phyloP scores from a whole-genome alignment of 1,140 invertebrate species.

The Penaeus japonicus region DNA sequence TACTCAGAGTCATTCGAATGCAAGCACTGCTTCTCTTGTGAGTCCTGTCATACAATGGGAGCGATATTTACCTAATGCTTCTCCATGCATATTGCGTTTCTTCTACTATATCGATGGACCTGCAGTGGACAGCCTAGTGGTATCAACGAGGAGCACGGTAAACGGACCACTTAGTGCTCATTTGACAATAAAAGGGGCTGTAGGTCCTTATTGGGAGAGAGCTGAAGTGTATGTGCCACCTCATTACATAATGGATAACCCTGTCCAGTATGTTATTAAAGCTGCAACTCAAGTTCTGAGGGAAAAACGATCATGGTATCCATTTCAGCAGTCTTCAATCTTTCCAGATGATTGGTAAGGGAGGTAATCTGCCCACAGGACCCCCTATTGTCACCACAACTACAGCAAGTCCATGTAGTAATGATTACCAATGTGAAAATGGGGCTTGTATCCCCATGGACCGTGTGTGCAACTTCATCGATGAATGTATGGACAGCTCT shows the following conservation, averaged over 20 bases:
- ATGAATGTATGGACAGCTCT: slow-evolving; percentile 20
- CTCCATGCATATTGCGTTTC: slow-evolving; percentile 25
- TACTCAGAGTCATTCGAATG: background rate
- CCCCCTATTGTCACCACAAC: slow-evolving; percentile 1
- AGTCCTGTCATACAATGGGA: slow-evolving; percentile 42
- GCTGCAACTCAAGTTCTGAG: background rate
- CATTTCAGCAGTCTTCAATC: too few species aligned
- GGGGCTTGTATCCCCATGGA: slow-evolving; percentile 36
- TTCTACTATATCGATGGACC: slow-evolving; percentile 45
- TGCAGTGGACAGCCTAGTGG: background rate
- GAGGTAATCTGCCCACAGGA: slow-evolving; percentile 22
- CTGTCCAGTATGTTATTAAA: slow-evolving; percentile 32
- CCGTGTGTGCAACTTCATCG: slow-evolving; percentile 39
- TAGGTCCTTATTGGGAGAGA: slow-evolving; percentile 42
- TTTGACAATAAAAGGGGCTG: background rate
- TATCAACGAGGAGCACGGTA: slow-evolving; percentile 11
- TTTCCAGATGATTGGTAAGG: slow-evolving; percentile 33
- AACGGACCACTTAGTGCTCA: slow-evolving; percentile 26
- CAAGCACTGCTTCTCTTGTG: background rate
- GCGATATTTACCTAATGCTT: background rate
- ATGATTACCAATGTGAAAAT: slow-evolving; percentile 26
- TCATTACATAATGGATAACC: background rate
- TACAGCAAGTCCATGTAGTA: slow-evolving; percentile 9
- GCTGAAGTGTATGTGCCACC: slow-evolving; percentile 27
- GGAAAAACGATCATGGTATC: slow-evolving; percentile 34